Evolutionary conservation across 2,113 vertebrate species (phyloP), one percentile per base, ranked within the genome.

Genomic region (Podiceps cristatus): DNA sequence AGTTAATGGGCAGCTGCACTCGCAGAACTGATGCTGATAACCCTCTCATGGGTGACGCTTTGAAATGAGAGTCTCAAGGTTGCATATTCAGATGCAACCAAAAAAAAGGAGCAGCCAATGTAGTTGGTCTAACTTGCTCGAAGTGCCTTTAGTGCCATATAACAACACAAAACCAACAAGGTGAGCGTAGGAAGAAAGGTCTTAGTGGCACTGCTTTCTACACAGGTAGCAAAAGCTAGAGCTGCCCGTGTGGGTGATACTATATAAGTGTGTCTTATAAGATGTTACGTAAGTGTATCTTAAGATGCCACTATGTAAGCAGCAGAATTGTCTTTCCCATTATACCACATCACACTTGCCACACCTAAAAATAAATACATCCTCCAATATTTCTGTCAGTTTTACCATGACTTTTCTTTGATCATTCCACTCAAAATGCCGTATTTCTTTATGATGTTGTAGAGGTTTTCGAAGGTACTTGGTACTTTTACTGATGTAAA

Each of bases 201-300:
- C n/a, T 68, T 27, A 44, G 22, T 23, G 13, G 0, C 20, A 19
- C 10, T 81, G 7, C 6, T 78, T 90, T 58, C 5, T 85, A 72
- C 18, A 42, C 25, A 40, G 60, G 14, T 7, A 40, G 13, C 12
- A 88, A 74, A 87, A 72, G 4, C 20, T n/a, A 52, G 25, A 87
- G 15, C 40, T 18, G 7, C 3, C 8, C 14, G 3, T 23, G 24
- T n/a, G 29, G 29, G 6, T 5, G 3, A 58, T 49, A 3, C 4
- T 67, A 28, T 7, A 5, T 24, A 74, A 62, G 7, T 37, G 37
- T 37, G 9, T 37, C 37, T 37, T 37, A 37, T 37, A 37, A 37
- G 37, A 37, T 37, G 37, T 9, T 37, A 37, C 9, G 9, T 37
- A 37, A 37, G 37, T 37, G 37, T 37, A 37, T 8, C 37, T 37